Evolutionary conservation across 1,140 invertebrate species (phyloP).

Genomic region (Aplysia californica): DNA sequence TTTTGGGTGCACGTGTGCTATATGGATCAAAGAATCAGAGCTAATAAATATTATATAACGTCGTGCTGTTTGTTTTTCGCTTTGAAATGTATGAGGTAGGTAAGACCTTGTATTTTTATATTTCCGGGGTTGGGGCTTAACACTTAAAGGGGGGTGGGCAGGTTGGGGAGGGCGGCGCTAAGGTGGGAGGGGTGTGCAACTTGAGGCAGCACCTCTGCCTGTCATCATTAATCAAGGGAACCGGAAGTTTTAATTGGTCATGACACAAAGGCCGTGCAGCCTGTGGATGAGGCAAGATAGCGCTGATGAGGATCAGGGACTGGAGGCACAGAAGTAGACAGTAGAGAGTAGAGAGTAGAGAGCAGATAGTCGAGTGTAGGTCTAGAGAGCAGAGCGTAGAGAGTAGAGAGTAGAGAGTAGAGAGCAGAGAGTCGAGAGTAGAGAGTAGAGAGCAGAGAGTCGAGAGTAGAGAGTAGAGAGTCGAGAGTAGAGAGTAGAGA

Average conservation of each 20-base stretch:
- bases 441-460: too few species aligned
- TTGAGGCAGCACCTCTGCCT: not conserved
- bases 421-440: too few species aligned
- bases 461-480: too few species aligned
- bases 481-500: too few species aligned
- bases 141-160: too few species aligned
- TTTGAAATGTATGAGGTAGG: not conserved
- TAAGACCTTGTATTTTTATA: not conserved
- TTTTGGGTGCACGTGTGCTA: not conserved
- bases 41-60: not conserved
- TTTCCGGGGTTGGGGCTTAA: not conserved
- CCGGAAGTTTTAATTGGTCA: slow-evolving; percentile 21
- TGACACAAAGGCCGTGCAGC: not conserved
- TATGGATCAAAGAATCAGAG: not conserved
- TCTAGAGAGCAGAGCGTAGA: not conserved
- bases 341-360: too few species aligned
- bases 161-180: too few species aligned
- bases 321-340: not conserved
- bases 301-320: not conserved
- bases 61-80: not conserved
- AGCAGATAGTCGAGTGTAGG: not conserved
- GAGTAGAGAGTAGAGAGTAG: too few species aligned
- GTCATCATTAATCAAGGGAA: slow-evolving; percentile 20
- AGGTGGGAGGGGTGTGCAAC: too few species aligned
- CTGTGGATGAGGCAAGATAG: not conserved